Conservation (phyloP, 2,797 vertebrate genomes). For the Rhadinocentrus ornatus region DNA sequence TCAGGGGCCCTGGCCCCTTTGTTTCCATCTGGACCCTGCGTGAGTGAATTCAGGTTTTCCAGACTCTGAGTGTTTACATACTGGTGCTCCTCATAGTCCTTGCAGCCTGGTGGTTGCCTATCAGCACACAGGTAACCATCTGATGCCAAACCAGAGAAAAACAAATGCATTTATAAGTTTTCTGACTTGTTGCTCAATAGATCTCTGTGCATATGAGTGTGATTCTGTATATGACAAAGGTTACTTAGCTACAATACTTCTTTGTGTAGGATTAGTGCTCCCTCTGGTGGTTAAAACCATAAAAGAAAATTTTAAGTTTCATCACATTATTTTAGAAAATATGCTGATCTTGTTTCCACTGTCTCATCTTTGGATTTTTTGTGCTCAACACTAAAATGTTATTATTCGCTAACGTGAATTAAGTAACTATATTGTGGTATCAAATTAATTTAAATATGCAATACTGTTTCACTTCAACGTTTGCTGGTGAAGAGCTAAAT, state of each 20-base stretch:
- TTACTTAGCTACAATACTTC: neutral
- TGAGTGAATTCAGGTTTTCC: slow-evolving; percentile 74
- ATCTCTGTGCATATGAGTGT: neutral
- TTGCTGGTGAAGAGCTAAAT: neutral
- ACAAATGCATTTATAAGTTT: neutral
- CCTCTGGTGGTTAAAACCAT: neutral
- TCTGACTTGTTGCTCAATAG: neutral
- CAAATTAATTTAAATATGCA: neutral
- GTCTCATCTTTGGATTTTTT: neutral
- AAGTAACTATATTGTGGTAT: neutral
- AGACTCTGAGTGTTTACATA: slow-evolving; percentile 95
- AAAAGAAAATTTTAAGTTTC: neutral
- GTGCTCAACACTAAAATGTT: neutral
- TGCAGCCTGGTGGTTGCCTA: slow-evolving; percentile 78
- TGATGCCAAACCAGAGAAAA: slow-evolving; percentile 74
- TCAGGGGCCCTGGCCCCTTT: slow-evolving; percentile 69
- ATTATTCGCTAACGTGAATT: neutral
- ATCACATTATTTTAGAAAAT: neutral
- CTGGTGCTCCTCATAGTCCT: slow-evolving; percentile 93
- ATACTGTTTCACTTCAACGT: neutral
- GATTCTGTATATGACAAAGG: neutral
- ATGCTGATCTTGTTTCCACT: neutral
- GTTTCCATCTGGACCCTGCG: slow-evolving; percentile 49
- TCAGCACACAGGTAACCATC: slow-evolving; percentile 93
- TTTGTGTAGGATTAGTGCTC: neutral